These are phyloP conservation scores for Sebastes diploproa DNA, from an alignment of 2,797 vertebrate species.

Conservation along the genomic window DNA sequence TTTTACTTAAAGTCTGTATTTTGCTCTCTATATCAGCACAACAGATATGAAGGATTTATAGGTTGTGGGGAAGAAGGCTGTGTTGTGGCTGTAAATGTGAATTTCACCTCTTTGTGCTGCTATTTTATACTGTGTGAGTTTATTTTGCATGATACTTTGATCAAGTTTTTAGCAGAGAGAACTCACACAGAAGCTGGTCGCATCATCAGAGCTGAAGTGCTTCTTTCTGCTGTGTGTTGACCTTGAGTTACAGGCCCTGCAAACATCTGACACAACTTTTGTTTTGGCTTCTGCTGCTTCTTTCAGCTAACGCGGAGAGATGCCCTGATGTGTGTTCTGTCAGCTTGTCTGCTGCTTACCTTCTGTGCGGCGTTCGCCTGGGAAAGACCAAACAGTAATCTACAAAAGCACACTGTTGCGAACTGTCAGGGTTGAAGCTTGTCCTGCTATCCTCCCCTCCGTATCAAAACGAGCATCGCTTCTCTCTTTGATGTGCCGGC, in stretches of 20 bases:
- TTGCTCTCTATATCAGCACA: neutral
- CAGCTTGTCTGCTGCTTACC: constrained; percentile 47
- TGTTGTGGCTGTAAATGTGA: neutral
- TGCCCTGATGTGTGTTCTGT: constrained; percentile 53
- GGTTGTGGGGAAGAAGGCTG: neutral
- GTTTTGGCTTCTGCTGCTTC: constrained; percentile 40
- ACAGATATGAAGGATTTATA: neutral
- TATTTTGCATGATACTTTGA: neutral
- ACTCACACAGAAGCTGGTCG: neutral
- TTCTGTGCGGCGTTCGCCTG: constrained; percentile 23
- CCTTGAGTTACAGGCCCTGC: constrained; percentile 11
- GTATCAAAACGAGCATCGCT: constrained; percentile 42
- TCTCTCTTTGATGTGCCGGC: constrained; percentile 65
- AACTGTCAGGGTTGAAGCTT: constrained; percentile 64
- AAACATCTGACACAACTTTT: constrained; percentile 53
- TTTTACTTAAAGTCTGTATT: neutral
- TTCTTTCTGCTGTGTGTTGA: constrained; percentile 16
- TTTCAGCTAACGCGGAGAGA: constrained; percentile 26
- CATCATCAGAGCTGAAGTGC: constrained; percentile 3
- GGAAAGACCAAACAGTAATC: constrained; percentile 67
- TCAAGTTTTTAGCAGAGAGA: neutral
- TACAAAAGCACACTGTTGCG: constrained; percentile 66
- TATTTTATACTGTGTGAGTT: neutral
- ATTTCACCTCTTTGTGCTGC: neutral
- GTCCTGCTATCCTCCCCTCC: constrained; percentile 58